Evolutionary conservation across 2,113 vertebrate species (phyloP), one percentile per base, ranked within the genome.

Genomic region (Limanda limanda): DNA sequence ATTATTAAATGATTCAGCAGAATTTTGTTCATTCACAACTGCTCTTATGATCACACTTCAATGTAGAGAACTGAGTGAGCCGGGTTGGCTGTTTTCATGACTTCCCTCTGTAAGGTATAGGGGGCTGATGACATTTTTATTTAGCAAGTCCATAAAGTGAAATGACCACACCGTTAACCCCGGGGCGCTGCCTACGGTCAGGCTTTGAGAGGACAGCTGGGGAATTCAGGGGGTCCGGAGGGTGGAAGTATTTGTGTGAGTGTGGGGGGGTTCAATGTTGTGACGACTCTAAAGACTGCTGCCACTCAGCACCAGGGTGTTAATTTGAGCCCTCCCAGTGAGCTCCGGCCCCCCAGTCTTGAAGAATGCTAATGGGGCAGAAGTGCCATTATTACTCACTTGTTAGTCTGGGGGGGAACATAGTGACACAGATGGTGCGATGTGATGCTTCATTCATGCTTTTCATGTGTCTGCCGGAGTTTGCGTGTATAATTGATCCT

Each of bases 301-400:
- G 73, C 86, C 82, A 91, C 89, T 93, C 78, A 88, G 85, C 91
- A 92, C 90, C 56, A 60, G 69, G 79, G 82, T 91, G 92, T 84
- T 89, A 91, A 92, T 91, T 88, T 89, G 83, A 86, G 83, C 86
- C 86, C 86, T 85, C 84, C 84, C 75, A 72, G 57, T 20, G 55
- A 83, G 82, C 71, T 51, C 42, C 20, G 65, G 75, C 78, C 79
- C 71, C 82, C 81, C 72, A 81, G 75, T 52, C 62, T 75, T 31
- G 55, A 89, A 85, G 87, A 91, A 91, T 91, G 86, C 83, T 87
- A 91, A 91, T 87, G 76, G 60, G 85, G 86, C 31, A 31, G 31
- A 31, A 31, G 31, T 31, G 31, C 31, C 31, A 81, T 89, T 81
- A 83, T 89, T 81, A 86, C 27, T 81, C 83, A 83, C 67, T 76